These are phyloP conservation scores for Montipora capitata DNA, from an alignment of 92 coral and sea anemone genomes.

Conservation along the genomic window DNA sequence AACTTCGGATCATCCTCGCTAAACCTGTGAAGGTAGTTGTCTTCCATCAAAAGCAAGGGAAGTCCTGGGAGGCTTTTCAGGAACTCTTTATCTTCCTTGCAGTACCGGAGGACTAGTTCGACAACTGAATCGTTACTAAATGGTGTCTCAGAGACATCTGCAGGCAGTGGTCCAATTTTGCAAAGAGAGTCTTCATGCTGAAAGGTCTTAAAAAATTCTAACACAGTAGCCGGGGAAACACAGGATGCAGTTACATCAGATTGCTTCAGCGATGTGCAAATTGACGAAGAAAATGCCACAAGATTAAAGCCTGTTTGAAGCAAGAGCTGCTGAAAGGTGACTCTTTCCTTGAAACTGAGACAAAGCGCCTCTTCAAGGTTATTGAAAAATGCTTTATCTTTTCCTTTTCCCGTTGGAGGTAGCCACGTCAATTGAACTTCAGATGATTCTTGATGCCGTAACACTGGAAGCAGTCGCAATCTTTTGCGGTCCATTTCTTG, in stretches of 20 bases:
- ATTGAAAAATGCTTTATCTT: constrained; percentile 70
- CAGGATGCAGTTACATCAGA: constrained; percentile 32
- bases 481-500: constrained; percentile 50
- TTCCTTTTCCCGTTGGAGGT: constrained; percentile 76
- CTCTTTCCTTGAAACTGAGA: not conserved
- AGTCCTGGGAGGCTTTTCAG: constrained; percentile 74
- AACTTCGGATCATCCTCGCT: constrained; percentile 48
- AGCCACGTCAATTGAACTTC: constrained; percentile 64
- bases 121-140: constrained; percentile 29
- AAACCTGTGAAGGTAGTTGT: constrained; percentile 67
- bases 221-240: constrained; percentile 56
- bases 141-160: constrained; percentile 42
- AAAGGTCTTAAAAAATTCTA: constrained; percentile 68
- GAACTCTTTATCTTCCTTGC: constrained; percentile 72
- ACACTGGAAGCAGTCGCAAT: constrained; percentile 74
- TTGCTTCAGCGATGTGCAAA: constrained; percentile 28
- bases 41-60: constrained; percentile 89
- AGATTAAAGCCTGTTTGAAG: constrained; percentile 77
- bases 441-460: constrained; percentile 14
- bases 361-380: constrained; percentile 9
- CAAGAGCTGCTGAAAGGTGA: constrained; percentile 30
- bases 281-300: constrained; percentile 52
- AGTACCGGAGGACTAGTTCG: constrained; percentile 68
- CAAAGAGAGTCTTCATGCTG: constrained; percentile 34
- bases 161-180: constrained; percentile 43